Evolutionary conservation across 2,797 vertebrate genomes (phyloP), one percentile per base, ranked within the genome.

Genomic region (Crax fasciolata): DNA sequence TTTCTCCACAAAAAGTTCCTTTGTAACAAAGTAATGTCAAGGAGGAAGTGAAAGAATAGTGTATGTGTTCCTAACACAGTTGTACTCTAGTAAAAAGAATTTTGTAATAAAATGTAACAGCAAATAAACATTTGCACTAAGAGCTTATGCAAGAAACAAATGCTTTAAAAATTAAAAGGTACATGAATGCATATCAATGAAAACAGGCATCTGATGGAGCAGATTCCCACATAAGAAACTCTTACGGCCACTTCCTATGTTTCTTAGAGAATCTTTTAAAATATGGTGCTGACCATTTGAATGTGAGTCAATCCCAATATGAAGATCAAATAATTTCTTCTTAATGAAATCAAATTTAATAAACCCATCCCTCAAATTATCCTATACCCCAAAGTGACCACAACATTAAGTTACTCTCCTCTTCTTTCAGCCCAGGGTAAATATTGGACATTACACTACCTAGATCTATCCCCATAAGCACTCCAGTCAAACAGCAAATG

Each of bases 1-100:
- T 84, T 76, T 91, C 68, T 66, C 73, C 49, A 92, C 72, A 95
- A 72, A 67, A 95, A 61, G 59, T 76, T 70, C 63, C 94, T 92
- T 92, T 84, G 65, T 91, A 77, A 80, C n/a, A 85, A 83, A 77
- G 72, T 62, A 71, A 51, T 0, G 7, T 54, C 82, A 67, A 77
- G 38, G 27, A 75, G 65, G 46, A 92, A 46, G 2, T 6, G 7
- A 54, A 78, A 89, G 62, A 87, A 84, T 21, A 70, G 32, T 18
- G 41, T 9, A 68, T 89, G 28, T 85, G 49, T 80, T 89, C 74
- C 49, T 68, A 46, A 68, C 20, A 41, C 52, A 89, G 59, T 4
- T 71, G 52, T n/a, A 41, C 24, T 87, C 27, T 11, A 75, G 79
- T 58, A 67, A 65, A 84, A 86, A 70, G 66, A 46, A 23, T 68